Evolutionary conservation across 1,140 invertebrate species (phyloP).

Genomic region (Drosophila mojavensis): DNA sequence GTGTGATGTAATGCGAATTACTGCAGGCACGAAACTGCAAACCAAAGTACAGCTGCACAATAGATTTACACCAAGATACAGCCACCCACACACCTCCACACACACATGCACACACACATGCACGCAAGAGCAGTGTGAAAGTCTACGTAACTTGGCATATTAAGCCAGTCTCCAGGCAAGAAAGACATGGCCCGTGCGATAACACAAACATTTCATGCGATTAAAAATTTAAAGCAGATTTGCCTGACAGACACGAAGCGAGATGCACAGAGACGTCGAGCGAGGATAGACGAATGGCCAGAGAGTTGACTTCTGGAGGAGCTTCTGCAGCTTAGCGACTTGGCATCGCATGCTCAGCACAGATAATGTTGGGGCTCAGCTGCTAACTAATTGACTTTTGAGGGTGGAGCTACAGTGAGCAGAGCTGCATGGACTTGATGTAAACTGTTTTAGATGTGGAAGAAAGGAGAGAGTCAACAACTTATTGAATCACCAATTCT

Average conservation of each 20-base stretch:
- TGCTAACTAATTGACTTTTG: slow-evolving; percentile 52
- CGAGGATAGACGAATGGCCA: background rate
- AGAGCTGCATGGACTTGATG: background rate
- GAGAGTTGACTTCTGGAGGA: slow-evolving; percentile 10
- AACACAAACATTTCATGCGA: slow-evolving; percentile 56
- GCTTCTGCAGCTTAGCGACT: slow-evolving; percentile 37
- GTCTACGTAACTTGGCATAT: slow-evolving; percentile 15
- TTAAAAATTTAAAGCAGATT: slow-evolving; percentile 61
- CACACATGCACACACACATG: background rate
- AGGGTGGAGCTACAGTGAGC: slow-evolving; percentile 18
- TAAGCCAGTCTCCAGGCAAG: slow-evolving; percentile 19
- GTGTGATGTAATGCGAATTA: slow-evolving; percentile 41
- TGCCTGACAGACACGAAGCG: slow-evolving; percentile 36
- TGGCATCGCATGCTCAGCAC: slow-evolving; percentile 46
- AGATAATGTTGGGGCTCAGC: slow-evolving; percentile 33
- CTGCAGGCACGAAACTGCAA: slow-evolving; percentile 39
- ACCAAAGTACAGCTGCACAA: slow-evolving; percentile 27
- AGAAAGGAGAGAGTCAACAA: too few relatives aligned
- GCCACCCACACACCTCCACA: slow-evolving; percentile 7
- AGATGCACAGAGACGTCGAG: background rate
- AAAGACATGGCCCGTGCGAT: slow-evolving; percentile 28
- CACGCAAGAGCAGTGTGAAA: background rate
- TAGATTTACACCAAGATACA: slow-evolving; percentile 28
- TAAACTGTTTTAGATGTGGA: background rate
- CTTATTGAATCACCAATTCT: too few relatives aligned